Base-by-base conservation (phyloP, 2,797 vertebrate genomes). In the Euthynnus affinis region DNA sequence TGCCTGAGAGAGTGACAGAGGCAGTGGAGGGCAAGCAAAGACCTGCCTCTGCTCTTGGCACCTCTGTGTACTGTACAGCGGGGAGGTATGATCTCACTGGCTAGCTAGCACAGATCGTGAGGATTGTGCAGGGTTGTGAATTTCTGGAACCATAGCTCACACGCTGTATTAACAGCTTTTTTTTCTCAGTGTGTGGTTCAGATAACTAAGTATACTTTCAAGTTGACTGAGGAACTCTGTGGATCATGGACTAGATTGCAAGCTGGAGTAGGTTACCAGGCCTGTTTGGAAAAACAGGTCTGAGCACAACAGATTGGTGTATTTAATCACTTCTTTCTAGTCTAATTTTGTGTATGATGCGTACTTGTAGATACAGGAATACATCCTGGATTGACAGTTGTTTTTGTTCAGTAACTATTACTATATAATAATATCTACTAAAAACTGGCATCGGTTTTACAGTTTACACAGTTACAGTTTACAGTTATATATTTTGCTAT, bases 11-110 rank as follows among this genome's bases (percentile, higher is more conserved):
- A 88, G 82, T 87, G 80, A 80, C 61, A 18, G 73, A 87, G 80
- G 77, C 72, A 75, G 76, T 25, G 76, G 65, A 69, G 80, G 94
- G 87, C 95, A 94, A 90, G 95, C 91, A 90, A 91, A 91, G 92
- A 95, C 95, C 89, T 94, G 94, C 82, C 85, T 82, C 63, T 76
- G 74, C 72, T 91, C 70, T 82, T 82, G 83, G 74, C 85, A 82
- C 72, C 65, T 70, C 60, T 70, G 58, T 80, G 74, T 86, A 66
- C 75, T 88, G 70, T 89, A 84, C 76, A 83, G 69, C 9, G 56
- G 63, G 72, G 78, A 87, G 76, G 63, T 76, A 78, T 86, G 85
- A 90, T 70, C 75, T 92, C 86, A 78, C 64, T 71, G 68, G 63
- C 71, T 82, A 46, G 76, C 76, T 68, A 67, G 75, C 78, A 77